Evolutionary conservation across 2,113 vertebrate genomes (phyloP).

Genomic region (Potamarius usumacintae): DNA sequence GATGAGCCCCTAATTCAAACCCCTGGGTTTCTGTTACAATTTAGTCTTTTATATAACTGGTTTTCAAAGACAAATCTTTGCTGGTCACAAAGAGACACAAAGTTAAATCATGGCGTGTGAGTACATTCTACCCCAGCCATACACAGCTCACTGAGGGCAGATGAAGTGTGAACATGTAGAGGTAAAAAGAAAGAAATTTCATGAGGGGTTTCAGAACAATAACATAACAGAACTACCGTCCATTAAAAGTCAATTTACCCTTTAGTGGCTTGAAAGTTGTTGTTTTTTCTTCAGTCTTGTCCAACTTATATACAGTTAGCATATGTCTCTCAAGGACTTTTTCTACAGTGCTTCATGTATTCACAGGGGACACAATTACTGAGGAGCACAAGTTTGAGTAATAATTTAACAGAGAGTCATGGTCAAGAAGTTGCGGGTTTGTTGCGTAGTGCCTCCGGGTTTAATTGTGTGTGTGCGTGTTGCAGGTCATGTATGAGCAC

Average conservation of each 20-base stretch:
- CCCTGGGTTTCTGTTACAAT: background rate
- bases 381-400: background rate
- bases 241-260: slow-evolving; percentile 48
- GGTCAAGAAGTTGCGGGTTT: background rate
- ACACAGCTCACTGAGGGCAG: slow-evolving; percentile 29
- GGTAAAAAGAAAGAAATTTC: slow-evolving; percentile 3
- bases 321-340: background rate
- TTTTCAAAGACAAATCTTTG: background rate
- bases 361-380: background rate
- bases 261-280: slow-evolving; percentile 32
- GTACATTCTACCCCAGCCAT: background rate
- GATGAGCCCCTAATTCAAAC: background rate
- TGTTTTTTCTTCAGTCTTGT: background rate
- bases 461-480: background rate
- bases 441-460: background rate
- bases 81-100: background rate
- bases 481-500: background rate
- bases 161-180: background rate
- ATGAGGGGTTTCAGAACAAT: slow-evolving; percentile 8
- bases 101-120: background rate
- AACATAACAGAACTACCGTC: slow-evolving; percentile 34
- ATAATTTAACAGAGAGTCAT: background rate
- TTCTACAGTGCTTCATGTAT: background rate
- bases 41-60: background rate
- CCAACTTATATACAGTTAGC: slow-evolving; percentile 1